A percentile compares a stretch with the other conserved stretches of the same genome.
These are phyloP conservation scores for Takifugu bimaculatus DNA, from an alignment of 2,113 vertebrate genomes.

Conservation along the genomic window DNA sequence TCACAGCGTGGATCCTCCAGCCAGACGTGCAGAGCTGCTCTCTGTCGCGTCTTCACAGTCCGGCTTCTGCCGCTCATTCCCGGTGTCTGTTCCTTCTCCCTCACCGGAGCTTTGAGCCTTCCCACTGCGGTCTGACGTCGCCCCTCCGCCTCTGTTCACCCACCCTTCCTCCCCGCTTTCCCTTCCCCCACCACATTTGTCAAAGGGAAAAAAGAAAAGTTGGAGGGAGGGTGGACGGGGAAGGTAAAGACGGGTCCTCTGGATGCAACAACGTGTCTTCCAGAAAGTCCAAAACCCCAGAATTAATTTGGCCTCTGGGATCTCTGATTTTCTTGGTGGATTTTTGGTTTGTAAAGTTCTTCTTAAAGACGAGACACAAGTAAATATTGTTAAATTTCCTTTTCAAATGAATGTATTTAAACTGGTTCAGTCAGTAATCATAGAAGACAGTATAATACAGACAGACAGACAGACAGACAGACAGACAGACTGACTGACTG, in stretches of 20 bases:
- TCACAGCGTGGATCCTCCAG: neutral
- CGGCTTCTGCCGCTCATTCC: slow-evolving; percentile 33
- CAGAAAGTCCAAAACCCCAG: too few relatives aligned
- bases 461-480: too few relatives aligned
- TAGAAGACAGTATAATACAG: too few relatives aligned
- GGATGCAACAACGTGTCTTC: neutral
- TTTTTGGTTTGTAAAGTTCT: too few relatives aligned
- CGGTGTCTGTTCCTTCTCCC: slow-evolving; percentile 26
- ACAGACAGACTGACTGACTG: too few relatives aligned
- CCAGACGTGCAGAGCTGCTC: slow-evolving; percentile 1
- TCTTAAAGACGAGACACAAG: too few relatives aligned
- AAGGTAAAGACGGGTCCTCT: slow-evolving; percentile 2
- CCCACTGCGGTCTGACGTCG: slow-evolving; percentile 50
- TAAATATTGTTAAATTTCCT: too few relatives aligned
- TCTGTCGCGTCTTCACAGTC: slow-evolving; percentile 17
- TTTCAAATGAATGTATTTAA: too few relatives aligned
- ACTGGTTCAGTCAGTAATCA: too few relatives aligned
- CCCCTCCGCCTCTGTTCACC: slow-evolving; percentile 10
- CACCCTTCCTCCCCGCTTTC: neutral
- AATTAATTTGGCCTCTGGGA: too few relatives aligned
- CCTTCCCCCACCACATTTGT: slow-evolving; percentile 34
- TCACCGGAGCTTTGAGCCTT: slow-evolving; percentile 24
- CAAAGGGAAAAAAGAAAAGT: slow-evolving; percentile 11
- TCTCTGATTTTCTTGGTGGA: too few relatives aligned
- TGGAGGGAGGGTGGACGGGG: neutral